These are phyloP conservation scores for Merops nubicus DNA, from an alignment of 2,113 vertebrate species.

Conservation along the genomic window DNA sequence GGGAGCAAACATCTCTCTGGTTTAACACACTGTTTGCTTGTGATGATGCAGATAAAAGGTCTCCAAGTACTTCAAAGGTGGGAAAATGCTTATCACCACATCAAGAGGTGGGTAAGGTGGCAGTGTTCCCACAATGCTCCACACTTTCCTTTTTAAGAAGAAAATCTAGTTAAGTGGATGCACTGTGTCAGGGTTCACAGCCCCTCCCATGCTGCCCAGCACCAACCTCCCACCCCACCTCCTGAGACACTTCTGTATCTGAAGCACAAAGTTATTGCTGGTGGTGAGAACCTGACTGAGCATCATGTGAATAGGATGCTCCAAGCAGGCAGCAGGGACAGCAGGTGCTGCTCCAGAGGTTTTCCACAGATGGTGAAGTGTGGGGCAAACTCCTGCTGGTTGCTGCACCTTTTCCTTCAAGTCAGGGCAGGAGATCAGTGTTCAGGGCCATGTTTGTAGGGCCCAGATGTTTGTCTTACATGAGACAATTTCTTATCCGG, in stretches of 20 bases:
- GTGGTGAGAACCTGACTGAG: background rate
- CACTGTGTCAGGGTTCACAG: accelerated
- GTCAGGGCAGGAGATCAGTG: accelerated
- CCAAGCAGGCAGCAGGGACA: accelerated
- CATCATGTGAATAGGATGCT: background rate
- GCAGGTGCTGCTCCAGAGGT: background rate
- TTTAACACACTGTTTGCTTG: background rate
- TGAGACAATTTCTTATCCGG: no score
- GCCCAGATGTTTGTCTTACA: no score
- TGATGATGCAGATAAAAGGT: background rate
- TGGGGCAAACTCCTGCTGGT: no score
- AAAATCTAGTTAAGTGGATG: background rate
- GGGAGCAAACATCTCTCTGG: background rate
- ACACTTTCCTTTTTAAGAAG: background rate
- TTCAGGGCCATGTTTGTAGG: accelerated
- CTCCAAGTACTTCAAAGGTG: background rate
- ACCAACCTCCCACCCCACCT: background rate
- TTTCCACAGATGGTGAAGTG: accelerated
- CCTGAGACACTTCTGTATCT: accelerated
- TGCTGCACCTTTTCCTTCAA: background rate
- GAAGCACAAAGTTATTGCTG: accelerated
- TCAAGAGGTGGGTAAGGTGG: no score
- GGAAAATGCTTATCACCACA: background rate
- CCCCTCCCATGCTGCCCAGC: background rate
- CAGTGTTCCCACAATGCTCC: no score